Percentiles rank a stretch among this genome's conserved stretches.
phyloP scores from a whole-genome alignment of 2,113 vertebrate species.

The Dinomys branickii region DNA sequence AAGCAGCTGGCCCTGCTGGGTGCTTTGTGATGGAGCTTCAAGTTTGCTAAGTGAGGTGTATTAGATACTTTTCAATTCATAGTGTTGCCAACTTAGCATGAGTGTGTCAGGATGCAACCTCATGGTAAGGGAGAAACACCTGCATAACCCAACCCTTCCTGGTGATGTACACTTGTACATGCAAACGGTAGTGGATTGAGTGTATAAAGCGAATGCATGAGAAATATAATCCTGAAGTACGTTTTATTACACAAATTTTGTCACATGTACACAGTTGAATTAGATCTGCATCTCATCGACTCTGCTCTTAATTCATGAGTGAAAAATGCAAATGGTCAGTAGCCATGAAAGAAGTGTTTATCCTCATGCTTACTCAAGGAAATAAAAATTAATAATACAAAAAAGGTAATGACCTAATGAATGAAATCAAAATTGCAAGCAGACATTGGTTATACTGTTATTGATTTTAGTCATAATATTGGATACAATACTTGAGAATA shows the following conservation, averaged over 20 bases:
- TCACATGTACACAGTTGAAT: not conserved
- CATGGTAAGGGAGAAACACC: not conserved
- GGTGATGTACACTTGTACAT: not conserved
- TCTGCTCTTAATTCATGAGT: not conserved
- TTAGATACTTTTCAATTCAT: not conserved
- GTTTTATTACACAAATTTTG: constrained; percentile 16
- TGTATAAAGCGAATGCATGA: not conserved
- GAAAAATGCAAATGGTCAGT: constrained; percentile 25
- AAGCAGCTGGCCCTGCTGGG: not conserved
- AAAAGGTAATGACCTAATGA: constrained; percentile 8
- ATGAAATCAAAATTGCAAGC: not conserved
- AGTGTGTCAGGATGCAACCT: not conserved
- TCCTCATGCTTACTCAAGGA: not conserved
- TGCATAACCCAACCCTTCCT: not conserved
- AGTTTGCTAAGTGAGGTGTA: not conserved
- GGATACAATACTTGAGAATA: not conserved
- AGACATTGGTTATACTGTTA: not conserved
- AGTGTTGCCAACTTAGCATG: not conserved
- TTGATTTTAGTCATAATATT: not conserved
- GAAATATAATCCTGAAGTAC: constrained; percentile 4
- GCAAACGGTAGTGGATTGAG: not conserved
- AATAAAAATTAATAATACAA: constrained; percentile 49
- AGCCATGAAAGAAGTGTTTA: not conserved
- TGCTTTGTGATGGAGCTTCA: not conserved
- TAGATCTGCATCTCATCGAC: not conserved